These are phyloP conservation scores for Sebastes cheni DNA, from an alignment of 2,797 vertebrate species.

Conservation along the genomic window DNA sequence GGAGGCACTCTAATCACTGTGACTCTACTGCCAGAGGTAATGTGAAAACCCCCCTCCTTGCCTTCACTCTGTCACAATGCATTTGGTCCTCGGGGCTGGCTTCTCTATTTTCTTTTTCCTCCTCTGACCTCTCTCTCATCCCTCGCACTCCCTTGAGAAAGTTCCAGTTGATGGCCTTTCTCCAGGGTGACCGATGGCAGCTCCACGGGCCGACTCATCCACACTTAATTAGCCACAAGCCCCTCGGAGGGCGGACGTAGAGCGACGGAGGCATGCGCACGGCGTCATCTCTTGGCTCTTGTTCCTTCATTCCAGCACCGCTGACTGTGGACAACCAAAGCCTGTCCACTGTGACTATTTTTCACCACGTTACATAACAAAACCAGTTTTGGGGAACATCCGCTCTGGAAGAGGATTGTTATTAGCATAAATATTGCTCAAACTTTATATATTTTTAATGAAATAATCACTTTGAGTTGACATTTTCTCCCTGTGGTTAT, in stretches of 20 bases:
- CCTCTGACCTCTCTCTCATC: slow-evolving; percentile 53
- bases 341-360: slow-evolving; percentile 15
- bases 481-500: slow-evolving; percentile 43
- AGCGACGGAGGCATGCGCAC: slow-evolving; percentile 41
- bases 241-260: slow-evolving; percentile 56
- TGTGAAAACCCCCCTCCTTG: slow-evolving; percentile 32
- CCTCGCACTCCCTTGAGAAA: slow-evolving; percentile 43
- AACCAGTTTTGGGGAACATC: neutral
- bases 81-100: slow-evolving; percentile 45
- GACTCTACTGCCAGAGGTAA: slow-evolving; percentile 48
- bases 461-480: slow-evolving; percentile 60
- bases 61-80: slow-evolving; percentile 54
- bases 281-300: slow-evolving; percentile 7
- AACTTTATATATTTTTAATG: slow-evolving; percentile 44
- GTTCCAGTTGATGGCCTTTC: slow-evolving; percentile 71
- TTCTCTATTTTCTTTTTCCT: slow-evolving; percentile 36
- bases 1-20: slow-evolving; percentile 42
- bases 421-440: slow-evolving; percentile 47
- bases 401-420: slow-evolving; percentile 17
- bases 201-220: slow-evolving; percentile 60
- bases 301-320: slow-evolving; percentile 20
- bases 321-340: slow-evolving; percentile 32
- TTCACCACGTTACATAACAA: slow-evolving; percentile 31
- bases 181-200: slow-evolving; percentile 68
- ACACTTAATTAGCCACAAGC: slow-evolving; percentile 76